Evolutionary conservation across 2,888 invertebrate genomes (phyloP).

Genomic region (Eutolmus rufibarbis): DNA sequence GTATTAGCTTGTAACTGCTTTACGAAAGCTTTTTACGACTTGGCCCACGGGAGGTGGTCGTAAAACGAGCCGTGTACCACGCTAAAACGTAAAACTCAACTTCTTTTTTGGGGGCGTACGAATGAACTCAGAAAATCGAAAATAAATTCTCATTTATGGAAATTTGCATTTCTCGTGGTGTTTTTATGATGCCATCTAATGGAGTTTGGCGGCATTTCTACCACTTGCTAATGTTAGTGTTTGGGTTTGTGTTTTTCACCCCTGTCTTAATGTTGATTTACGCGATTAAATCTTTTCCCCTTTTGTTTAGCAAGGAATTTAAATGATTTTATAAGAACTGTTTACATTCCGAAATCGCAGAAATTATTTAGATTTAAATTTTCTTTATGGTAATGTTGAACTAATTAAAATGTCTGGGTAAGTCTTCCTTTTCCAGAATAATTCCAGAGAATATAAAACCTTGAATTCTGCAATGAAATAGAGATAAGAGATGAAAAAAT

Average conservation of each 20-base stretch:
- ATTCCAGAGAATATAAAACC: neutral
- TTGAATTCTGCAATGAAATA: neutral
- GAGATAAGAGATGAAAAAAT: neutral
- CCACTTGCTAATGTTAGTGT: neutral
- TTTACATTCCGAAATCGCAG: neutral
- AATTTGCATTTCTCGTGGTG: slow-evolving; percentile 43
- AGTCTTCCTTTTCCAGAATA: neutral
- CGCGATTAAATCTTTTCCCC: neutral
- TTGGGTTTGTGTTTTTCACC: neutral
- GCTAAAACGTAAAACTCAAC: neutral
- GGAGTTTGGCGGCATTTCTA: slow-evolving; percentile 24
- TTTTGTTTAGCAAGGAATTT: neutral
- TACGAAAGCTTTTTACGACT: neutral
- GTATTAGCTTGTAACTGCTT: slow-evolving; percentile 21
- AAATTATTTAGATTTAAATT: neutral
- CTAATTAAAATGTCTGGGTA: neutral
- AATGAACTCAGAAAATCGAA: slow-evolving; percentile 11
- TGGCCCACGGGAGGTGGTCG: neutral
- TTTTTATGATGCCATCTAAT: slow-evolving; percentile 43
- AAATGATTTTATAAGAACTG: neutral
- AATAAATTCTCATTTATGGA: slow-evolving; percentile 45
- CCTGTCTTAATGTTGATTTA: neutral
- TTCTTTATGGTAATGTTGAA: neutral
- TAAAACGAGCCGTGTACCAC: neutral
- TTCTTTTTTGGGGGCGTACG: neutral